Percentiles rank a stretch among this genome's conserved stretches.
These are phyloP conservation scores for Acridotheres tristis DNA, from an alignment of 2,797 vertebrate species.

Conservation along the genomic window DNA sequence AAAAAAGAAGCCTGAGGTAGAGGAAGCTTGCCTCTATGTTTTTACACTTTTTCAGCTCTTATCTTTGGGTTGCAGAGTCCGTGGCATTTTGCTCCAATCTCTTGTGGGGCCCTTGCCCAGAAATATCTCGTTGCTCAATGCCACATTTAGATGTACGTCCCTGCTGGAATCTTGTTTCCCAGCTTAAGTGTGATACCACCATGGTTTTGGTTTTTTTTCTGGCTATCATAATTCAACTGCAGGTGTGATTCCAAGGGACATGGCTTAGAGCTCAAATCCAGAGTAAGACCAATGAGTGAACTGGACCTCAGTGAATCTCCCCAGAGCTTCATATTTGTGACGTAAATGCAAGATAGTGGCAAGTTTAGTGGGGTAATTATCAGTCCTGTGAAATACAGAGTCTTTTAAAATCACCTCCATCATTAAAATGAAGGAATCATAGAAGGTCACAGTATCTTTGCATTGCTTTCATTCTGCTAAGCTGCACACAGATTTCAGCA, in stretches of 20 bases:
- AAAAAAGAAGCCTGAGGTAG: background rate
- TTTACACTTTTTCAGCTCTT: background rate
- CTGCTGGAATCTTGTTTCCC: fast-evolving
- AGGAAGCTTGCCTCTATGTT: background rate
- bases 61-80: background rate
- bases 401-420: background rate
- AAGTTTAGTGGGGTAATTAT: background rate
- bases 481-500: background rate
- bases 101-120: background rate
- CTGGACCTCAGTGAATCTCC: background rate
- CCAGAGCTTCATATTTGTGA: background rate
- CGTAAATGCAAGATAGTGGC: background rate
- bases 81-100: background rate
- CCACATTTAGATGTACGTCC: fast-evolving
- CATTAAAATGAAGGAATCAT: background rate
- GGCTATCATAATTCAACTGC: background rate
- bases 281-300: background rate
- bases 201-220: background rate
- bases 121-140: fast-evolving
- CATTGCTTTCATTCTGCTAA: background rate
- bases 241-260: background rate
- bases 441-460: background rate
- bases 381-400: background rate
- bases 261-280: background rate
- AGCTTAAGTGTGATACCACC: background rate